A percentile compares a stretch with the other conserved stretches of the same genome.
Conservation (phyloP, 2,797 vertebrate genomes). For the Vireo griseus region DNA sequence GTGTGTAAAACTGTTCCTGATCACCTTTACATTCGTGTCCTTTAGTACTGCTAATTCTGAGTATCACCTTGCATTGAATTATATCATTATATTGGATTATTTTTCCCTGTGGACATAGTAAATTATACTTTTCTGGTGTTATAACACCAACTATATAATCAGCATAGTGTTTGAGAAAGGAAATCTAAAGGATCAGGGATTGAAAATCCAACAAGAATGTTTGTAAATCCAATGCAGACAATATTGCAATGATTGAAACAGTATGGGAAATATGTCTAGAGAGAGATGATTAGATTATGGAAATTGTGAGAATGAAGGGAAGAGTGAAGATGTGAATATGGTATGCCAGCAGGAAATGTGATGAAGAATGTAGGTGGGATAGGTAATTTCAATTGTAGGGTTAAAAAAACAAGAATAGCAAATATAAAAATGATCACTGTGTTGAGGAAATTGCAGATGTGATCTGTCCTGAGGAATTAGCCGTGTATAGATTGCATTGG, state of each 20-base stretch:
- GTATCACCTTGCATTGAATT: not conserved
- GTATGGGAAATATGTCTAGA: not conserved
- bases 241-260: not conserved
- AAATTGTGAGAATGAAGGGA: not conserved
- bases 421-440: not conserved
- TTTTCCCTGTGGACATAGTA: not conserved
- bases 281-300: not conserved
- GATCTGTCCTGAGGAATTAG: not conserved
- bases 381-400: not conserved
- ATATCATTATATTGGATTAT: not conserved
- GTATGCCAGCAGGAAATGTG: not conserved
- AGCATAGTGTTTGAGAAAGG: not conserved
- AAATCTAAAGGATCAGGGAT: not conserved
- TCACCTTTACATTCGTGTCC: not conserved
- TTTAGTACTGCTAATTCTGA: not conserved
- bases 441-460: not conserved
- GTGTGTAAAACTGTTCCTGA: not conserved
- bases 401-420: not conserved
- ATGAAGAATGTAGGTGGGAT: not conserved
- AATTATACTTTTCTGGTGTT: not conserved
- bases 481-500: not conserved
- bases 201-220: not conserved
- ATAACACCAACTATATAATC: not conserved
- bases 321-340: not conserved
- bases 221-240: not conserved